These are phyloP conservation scores for Schizopygopsis pylzovi DNA, from an alignment of 2,797 vertebrate species.

Conservation along the genomic window DNA sequence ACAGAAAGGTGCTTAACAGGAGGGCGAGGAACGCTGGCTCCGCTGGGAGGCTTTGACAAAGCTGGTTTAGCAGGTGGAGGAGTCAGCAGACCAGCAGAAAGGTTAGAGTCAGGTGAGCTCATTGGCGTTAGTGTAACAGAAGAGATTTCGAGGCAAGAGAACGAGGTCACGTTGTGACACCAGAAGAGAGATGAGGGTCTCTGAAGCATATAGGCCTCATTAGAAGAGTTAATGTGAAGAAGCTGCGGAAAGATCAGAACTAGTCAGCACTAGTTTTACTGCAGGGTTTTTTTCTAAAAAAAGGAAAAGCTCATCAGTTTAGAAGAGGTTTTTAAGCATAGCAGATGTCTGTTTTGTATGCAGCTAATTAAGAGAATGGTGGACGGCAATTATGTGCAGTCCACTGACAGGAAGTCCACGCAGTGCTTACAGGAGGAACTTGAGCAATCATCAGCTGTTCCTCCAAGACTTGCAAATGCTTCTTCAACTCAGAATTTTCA, in stretches of 20 bases:
- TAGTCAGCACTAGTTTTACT: constrained; percentile 67
- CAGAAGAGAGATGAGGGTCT: constrained; percentile 91
- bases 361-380: constrained; percentile 10
- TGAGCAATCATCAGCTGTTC: constrained; percentile 90
- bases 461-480: constrained; percentile 92
- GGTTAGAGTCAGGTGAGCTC: constrained; percentile 89
- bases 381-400: neutral
- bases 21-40: constrained; percentile 86
- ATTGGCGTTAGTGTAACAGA: constrained; percentile 90
- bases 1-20: constrained; percentile 77
- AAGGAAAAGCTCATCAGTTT: neutral
- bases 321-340: neutral
- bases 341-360: neutral
- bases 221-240: constrained; percentile 84
- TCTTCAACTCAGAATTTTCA: constrained; percentile 94
- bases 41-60: constrained; percentile 80
- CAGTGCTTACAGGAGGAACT: constrained; percentile 85
- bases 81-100: constrained; percentile 86
- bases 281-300: neutral
- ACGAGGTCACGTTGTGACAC: constrained; percentile 84
- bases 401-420: neutral
- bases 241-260: constrained; percentile 84
- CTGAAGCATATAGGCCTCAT: constrained; percentile 85
- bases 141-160: constrained; percentile 91
- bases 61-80: constrained; percentile 86